phyloP scores from a whole-genome alignment of 2,797 vertebrate genomes.

The Cryptoprocta ferox region DNA sequence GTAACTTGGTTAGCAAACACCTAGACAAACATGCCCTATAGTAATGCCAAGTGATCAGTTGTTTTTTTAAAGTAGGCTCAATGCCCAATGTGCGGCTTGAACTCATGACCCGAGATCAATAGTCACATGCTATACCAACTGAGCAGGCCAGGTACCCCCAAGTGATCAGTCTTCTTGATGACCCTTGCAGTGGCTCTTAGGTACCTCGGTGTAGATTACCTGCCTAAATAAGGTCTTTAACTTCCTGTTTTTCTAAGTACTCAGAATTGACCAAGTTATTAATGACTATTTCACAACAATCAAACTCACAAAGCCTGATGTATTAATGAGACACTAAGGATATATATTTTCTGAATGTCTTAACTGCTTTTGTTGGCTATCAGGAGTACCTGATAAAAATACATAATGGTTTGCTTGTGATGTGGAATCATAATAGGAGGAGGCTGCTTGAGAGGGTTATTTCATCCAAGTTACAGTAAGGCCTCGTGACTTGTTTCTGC shows the following conservation, averaged over 20 bases:
- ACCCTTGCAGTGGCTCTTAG: neutral
- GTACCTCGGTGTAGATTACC: neutral
- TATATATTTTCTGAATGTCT: neutral
- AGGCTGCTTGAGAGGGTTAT: neutral
- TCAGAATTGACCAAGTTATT: neutral
- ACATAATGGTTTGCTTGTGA: neutral
- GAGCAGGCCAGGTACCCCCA: neutral
- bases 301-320: neutral
- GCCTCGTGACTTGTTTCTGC: neutral
- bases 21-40: neutral
- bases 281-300: neutral
- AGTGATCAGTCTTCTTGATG: neutral
- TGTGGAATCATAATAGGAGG: neutral
- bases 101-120: too few relatives aligned
- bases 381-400: neutral
- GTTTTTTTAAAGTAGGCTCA: too few relatives aligned
- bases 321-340: neutral
- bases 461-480: slow-evolving; percentile 19
- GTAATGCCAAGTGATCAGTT: neutral
- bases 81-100: too few relatives aligned
- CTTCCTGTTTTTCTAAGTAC: neutral
- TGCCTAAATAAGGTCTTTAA: slow-evolving; percentile 21
- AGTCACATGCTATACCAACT: too few relatives aligned
- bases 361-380: neutral
- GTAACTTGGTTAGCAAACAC: slow-evolving; percentile 5